Conservation (phyloP, 1,140 invertebrate genomes). For the Chrysopa pallens region DNA sequence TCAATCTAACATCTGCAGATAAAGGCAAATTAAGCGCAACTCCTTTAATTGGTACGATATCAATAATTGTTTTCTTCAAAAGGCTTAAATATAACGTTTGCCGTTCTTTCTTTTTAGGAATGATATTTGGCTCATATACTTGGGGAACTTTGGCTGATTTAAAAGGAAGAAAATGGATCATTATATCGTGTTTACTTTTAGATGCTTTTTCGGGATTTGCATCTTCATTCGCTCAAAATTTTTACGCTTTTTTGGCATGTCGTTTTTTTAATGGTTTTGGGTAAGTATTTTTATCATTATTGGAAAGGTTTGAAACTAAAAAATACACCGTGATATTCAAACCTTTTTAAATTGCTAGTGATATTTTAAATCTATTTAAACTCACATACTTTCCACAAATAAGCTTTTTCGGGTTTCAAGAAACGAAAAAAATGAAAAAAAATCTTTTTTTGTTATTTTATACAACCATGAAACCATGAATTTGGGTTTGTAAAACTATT, state of each 20-base stretch:
- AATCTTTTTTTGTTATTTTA: too few species aligned
- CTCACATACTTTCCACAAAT: too few species aligned
- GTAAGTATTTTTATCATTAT: slow-evolving; percentile 20
- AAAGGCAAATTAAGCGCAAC: slow-evolving; percentile 35
- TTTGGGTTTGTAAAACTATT: too few species aligned
- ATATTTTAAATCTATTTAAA: too few species aligned
- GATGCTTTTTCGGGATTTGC: slow-evolving; percentile 38
- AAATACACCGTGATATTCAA: too few species aligned
- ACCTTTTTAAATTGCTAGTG: too few species aligned
- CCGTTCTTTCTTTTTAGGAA: slow-evolving; percentile 27
- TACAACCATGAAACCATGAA: too few species aligned
- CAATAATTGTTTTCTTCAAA: slow-evolving; percentile 6
- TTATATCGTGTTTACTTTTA: slow-evolving; percentile 37
- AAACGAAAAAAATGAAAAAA: too few species aligned
- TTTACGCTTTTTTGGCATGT: slow-evolving; percentile 37
- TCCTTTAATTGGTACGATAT: slow-evolving; percentile 30
- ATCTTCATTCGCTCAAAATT: slow-evolving; percentile 36
- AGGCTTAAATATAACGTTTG: too few species aligned
- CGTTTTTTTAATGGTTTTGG: slow-evolving; percentile 45
- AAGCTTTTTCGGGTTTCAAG: too few species aligned
- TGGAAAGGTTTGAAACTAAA: too few species aligned
- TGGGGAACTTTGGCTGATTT: slow-evolving; percentile 46
- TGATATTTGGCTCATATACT: slow-evolving; percentile 47
- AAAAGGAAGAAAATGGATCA: slow-evolving; percentile 33
- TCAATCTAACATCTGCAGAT: slow-evolving; percentile 29